Percentiles rank a stretch among this genome's conserved stretches.
Conservation (phyloP, 2,113 vertebrate genomes). For the Cebus imitator region DNA sequence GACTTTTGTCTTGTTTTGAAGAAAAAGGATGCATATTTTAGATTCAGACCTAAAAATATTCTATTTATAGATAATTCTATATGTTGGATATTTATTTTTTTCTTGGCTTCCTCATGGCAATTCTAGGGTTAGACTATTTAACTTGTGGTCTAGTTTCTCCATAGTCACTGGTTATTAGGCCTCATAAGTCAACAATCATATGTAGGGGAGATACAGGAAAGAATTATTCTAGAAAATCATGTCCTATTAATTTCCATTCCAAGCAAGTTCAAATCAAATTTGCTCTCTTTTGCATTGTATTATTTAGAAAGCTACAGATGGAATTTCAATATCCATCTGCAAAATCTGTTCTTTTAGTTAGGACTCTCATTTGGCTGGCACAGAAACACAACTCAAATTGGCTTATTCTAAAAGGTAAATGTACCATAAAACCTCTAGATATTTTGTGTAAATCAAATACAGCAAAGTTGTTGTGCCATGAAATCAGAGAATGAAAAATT, state of each 20-base stretch:
- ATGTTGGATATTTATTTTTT: neutral
- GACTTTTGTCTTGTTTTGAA: too few relatives aligned
- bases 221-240: neutral
- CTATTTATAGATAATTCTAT: neutral
- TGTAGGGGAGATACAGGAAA: neutral
- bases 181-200: neutral
- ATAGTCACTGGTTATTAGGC: neutral
- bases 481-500: neutral
- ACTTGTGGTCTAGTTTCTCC: neutral
- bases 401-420: neutral
- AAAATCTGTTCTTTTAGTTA: neutral
- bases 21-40: neutral
- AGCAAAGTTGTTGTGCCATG: neutral
- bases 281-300: neutral
- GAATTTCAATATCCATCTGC: constrained; percentile 29
- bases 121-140: neutral
- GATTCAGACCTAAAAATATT: neutral
- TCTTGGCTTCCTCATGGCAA: neutral
- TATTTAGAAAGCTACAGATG: neutral
- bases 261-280: neutral
- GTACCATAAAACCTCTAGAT: neutral
- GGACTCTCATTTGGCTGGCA: neutral
- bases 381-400: neutral
- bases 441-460: neutral
- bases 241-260: neutral